phyloP scores from a whole-genome alignment of 2,113 vertebrate genomes.

The Oreochromis niloticus region DNA sequence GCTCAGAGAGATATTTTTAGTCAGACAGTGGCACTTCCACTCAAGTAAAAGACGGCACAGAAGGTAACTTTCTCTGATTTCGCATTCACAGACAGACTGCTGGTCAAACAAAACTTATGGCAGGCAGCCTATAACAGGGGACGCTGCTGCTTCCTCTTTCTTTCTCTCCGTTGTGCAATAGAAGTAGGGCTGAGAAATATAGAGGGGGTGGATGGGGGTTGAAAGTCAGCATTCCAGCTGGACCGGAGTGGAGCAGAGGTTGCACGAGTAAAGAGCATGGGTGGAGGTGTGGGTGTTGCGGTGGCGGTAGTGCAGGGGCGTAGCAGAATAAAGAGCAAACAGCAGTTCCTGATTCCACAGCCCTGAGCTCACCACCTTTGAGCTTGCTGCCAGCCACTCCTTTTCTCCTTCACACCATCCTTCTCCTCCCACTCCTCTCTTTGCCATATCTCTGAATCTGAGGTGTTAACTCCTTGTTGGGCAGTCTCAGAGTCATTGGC shows the following conservation, averaged over 20 bases:
- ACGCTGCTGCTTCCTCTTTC: background rate
- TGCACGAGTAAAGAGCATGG: conserved; percentile 22
- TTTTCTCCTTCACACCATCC: conserved; percentile 49
- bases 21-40: conserved; percentile 31
- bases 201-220: conserved; percentile 23
- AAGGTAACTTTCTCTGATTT: conserved; percentile 18
- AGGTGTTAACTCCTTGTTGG: conserved; percentile 65
- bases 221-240: conserved; percentile 51
- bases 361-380: conserved; percentile 69
- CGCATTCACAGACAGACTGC: background rate
- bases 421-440: conserved; percentile 32
- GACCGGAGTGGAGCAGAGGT: conserved; percentile 44
- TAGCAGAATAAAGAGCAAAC: conserved; percentile 46
- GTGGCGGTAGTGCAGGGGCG: conserved; percentile 49
- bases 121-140: background rate
- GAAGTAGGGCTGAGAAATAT: conserved; percentile 9
- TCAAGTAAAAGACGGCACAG: conserved; percentile 13
- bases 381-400: conserved; percentile 50
- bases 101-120: background rate
- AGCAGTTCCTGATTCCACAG: conserved; percentile 68
- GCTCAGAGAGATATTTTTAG: conserved; percentile 46
- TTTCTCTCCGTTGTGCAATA: conserved; percentile 3
- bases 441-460: conserved; percentile 35
- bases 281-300: conserved; percentile 57
- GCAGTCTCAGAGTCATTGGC: conserved; percentile 15